A percentile compares a stretch with the other conserved stretches of the same genome.
Evolutionary conservation across 92 coral and sea anemone genomes (phyloP).

Genomic region (Porites rus): DNA sequence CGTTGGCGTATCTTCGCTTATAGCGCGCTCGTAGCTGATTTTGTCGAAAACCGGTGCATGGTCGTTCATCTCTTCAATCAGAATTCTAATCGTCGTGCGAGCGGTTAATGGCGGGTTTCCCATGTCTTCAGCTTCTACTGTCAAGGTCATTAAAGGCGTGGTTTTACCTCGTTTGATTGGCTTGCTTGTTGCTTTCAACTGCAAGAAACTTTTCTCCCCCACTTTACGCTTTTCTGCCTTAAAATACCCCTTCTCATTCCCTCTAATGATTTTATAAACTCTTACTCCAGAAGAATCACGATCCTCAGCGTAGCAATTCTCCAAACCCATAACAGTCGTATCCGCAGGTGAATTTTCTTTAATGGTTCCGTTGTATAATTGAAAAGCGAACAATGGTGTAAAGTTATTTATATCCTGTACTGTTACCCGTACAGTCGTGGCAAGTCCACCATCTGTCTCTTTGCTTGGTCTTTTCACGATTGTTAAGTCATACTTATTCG

Average conservation of each 20-base stretch:
- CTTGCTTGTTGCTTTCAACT: conserved; percentile 59
- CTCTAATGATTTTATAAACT: conserved; percentile 71
- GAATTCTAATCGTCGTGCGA: conserved; percentile 52
- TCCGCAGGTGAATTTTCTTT: conserved; percentile 65
- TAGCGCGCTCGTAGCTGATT: conserved; percentile 47
- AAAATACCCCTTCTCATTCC: conserved; percentile 81
- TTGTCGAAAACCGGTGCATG: conserved; percentile 67
- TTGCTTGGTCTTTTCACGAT: conserved; percentile 57
- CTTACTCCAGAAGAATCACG: conserved; percentile 71
- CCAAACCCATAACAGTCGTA: conserved; percentile 74
- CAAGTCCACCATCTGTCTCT: conserved; percentile 58
- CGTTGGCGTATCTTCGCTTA: conserved; percentile 68
- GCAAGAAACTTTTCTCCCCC: conserved; percentile 65
- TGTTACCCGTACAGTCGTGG: conserved; percentile 65
- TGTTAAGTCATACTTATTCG: conserved; percentile 71
- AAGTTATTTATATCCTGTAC: conserved; percentile 74
- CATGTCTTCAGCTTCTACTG: conserved; percentile 73
- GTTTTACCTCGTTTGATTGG: conserved; percentile 56
- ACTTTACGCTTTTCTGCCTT: conserved; percentile 46
- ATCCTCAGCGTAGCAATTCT: conserved; percentile 80
- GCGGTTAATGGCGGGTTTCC: conserved; percentile 65
- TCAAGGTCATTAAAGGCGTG: conserved; percentile 52
- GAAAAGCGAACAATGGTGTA: conserved; percentile 70
- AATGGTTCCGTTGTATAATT: conserved; percentile 73
- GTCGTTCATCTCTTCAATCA: conserved; percentile 58